Base-by-base conservation (phyloP, 1,140 invertebrate genomes). In the Aphaenogaster ashmeadi region DNA sequence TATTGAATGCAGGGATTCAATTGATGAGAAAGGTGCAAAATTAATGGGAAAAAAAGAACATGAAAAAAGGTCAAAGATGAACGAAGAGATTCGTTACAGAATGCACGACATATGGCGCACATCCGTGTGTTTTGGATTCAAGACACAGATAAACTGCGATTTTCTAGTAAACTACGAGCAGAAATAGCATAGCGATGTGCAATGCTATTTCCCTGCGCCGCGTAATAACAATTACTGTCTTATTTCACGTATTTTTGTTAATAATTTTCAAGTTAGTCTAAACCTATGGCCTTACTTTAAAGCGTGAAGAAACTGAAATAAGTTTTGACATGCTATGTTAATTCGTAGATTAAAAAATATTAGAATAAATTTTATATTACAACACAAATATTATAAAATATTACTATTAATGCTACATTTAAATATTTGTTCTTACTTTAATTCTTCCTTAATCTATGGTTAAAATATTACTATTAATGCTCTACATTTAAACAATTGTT, bases 81-180 rank as follows among this genome's bases (percentile, higher is more conserved):
- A 89, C 84, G 78, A 90, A 71, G 60, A 90, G 80, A 83, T 77
- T 77, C 38, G 89, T 36, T 27, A 50, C 27, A 66, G 78, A 92
- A 93, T 93, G 92, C 91, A 83, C 88, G 89, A 94, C 93, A 94
- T 93, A 90, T 93, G 94, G 87, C 90, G 84, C 87, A 91, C 93
- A 93, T 93, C 89, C 92, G 91, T 69, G 79, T 89, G 67, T 56
- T 66, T 56, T 13, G 11, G 50, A 67, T 50, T 66, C 47, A 69
- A 58, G 15, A 41, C 67, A 67, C 88, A 77, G 72, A 88, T 71
- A 71, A 67, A 81, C 47, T 64, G 69, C 79, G 54, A 90, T 80
- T 90, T 90, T 90, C 75, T 88, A 41, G 5, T 50, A 38, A 79
- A 85, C 33, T 64, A 60, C 27, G 18, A 72, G 62, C 38, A 87